A percentile compares a stretch with the other conserved stretches of the same genome.
Conservation (phyloP, 1,140 invertebrate species). For the Drosophila nigrodunni region DNA sequence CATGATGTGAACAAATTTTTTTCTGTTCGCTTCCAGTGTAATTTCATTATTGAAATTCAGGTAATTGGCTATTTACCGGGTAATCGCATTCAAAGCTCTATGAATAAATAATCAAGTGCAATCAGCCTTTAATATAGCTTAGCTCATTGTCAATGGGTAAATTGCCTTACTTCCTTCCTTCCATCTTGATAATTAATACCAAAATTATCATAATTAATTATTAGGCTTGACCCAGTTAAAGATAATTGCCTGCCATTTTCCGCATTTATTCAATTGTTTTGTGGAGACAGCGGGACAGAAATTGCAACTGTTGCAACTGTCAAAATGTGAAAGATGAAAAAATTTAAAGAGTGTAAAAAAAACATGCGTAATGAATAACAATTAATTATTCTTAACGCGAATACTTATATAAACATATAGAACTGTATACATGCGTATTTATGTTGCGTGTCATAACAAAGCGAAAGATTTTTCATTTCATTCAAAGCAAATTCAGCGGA, state of each 20-base stretch:
- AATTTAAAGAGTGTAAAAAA: not conserved
- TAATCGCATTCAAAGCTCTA: constrained; percentile 32
- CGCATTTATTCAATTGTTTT: not conserved
- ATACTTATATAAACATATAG: not conserved
- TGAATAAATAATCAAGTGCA: constrained; percentile 41
- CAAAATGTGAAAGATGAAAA: not conserved
- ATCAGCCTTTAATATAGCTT: constrained; percentile 27
- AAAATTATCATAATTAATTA: constrained; percentile 37
- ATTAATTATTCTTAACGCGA: not conserved
- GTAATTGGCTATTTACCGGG: constrained; percentile 39
- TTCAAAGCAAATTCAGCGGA: not conserved
- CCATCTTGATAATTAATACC: constrained; percentile 30
- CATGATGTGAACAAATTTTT: constrained; percentile 2
- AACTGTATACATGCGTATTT: not conserved
- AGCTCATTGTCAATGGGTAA: constrained; percentile 13
- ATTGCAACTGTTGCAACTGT: constrained; percentile 20
- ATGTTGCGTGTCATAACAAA: constrained; percentile 1
- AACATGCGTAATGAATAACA: constrained; percentile 1
- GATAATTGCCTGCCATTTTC: constrained; percentile 3
- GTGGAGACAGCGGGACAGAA: constrained; percentile 18
- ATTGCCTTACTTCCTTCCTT: constrained; percentile 2
- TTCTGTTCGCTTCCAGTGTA: not conserved
- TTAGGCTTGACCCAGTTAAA: constrained; percentile 36
- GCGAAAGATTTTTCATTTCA: constrained; percentile 2
- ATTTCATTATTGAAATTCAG: constrained; percentile 24